A percentile compares a stretch with the other conserved stretches of the same genome.
Evolutionary conservation across 2,888 invertebrate genomes (phyloP).

Genomic region (Acanthosepion esculentum): DNA sequence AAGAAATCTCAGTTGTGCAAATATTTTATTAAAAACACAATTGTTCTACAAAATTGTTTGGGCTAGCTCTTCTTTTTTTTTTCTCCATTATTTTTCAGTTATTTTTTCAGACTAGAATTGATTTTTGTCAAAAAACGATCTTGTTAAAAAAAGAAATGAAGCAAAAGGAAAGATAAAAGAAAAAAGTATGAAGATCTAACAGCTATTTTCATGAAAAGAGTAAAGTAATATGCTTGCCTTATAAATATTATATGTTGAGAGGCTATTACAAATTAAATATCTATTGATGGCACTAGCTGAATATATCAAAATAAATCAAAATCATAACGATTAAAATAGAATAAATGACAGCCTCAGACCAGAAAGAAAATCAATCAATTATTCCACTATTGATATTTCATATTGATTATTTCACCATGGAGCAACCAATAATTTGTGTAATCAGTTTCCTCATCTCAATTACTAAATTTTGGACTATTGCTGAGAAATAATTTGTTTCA

Average conservation of each 20-base stretch:
- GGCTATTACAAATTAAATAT: not conserved
- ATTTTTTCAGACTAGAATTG: too few species aligned
- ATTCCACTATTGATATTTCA: slow-evolving; percentile 33
- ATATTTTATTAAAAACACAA: too few species aligned
- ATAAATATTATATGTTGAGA: slow-evolving; percentile 18
- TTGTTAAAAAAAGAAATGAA: not conserved
- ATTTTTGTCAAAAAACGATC: too few species aligned
- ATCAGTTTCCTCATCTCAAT: slow-evolving; percentile 10
- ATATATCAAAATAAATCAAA: not conserved
- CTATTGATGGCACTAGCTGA: not conserved
- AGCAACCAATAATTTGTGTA: slow-evolving; percentile 22
- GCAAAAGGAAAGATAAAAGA: not conserved
- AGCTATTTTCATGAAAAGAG: not conserved
- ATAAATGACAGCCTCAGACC: not conserved
- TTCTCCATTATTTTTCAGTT: too few species aligned
- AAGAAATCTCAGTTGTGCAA: too few species aligned
- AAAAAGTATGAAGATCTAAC: not conserved
- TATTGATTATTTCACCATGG: not conserved
- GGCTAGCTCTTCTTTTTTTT: too few species aligned
- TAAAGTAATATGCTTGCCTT: not conserved
- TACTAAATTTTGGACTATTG: not conserved
- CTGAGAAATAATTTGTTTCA: not conserved
- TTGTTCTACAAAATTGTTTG: too few species aligned
- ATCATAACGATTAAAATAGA: not conserved
- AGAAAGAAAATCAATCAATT: slow-evolving; percentile 9